Conservation (phyloP, 64 coral and sea anemone genomes). For the Montipora capricornis region DNA sequence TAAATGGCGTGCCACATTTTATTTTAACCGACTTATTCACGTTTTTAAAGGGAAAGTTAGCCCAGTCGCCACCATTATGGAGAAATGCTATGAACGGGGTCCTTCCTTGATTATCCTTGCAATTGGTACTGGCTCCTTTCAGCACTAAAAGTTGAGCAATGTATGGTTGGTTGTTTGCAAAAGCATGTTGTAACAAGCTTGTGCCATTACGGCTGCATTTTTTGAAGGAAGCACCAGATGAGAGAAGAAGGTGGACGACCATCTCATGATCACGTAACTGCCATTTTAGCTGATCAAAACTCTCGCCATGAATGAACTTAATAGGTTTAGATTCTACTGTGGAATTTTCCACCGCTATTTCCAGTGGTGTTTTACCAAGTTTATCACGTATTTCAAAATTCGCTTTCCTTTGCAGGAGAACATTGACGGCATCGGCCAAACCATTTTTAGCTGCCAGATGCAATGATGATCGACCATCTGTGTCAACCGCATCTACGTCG, state of each 20-base stretch:
- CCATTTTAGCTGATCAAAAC: too few species aligned
- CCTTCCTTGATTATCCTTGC: neutral
- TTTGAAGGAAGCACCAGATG: neutral
- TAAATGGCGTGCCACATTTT: conserved; percentile 36
- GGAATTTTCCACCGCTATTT: conserved; percentile 18
- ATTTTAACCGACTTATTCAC: conserved; percentile 3
- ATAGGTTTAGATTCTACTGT: neutral
- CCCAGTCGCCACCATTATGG: neutral
- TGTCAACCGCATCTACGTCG: neutral
- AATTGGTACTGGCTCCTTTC: neutral
- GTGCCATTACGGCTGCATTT: neutral
- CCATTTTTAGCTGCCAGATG: conserved; percentile 38
- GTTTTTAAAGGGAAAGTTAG: neutral
- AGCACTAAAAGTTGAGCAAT: neutral
- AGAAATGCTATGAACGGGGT: conserved; percentile 29
- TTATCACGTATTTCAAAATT: neutral
- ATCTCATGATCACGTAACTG: too few species aligned
- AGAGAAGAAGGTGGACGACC: neutral
- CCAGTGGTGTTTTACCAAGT: conserved; percentile 13
- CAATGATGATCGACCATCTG: neutral
- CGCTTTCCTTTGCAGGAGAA: neutral
- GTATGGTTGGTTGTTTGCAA: neutral
- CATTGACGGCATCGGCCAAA: neutral
- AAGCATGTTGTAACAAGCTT: conserved; percentile 34
- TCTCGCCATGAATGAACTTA: too few species aligned